Conservation (phyloP, 2,113 vertebrate species). For the Cynoglossus semilaevis region DNA sequence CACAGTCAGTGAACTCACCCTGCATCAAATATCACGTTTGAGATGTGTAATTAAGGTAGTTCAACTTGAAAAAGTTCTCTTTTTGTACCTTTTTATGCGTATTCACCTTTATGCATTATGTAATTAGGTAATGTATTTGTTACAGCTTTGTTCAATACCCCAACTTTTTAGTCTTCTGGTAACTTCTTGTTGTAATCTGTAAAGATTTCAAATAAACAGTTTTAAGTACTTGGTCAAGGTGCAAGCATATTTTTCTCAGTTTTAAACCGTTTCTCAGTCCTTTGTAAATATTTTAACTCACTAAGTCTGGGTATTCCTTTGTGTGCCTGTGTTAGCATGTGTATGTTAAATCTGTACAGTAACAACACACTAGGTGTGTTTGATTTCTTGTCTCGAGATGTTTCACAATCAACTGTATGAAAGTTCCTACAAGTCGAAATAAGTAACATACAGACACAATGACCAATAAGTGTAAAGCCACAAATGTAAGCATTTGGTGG, state of each 20-base stretch:
- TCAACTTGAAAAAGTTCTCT: conserved; percentile 43
- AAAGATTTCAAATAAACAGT: conserved; percentile 78
- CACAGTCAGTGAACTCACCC: conserved; percentile 32
- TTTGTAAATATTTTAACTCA: not conserved
- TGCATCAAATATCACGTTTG: conserved; percentile 50
- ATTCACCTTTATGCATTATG: conserved; percentile 69
- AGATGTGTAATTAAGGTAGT: conserved; percentile 66
- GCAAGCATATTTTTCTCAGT: not conserved
- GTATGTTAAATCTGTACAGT: too few relatives aligned
- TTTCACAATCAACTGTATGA: too few relatives aligned
- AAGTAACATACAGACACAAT: too few relatives aligned
- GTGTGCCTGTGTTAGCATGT: too few relatives aligned
- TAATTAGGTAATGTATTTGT: conserved; percentile 70
- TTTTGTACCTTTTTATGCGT: conserved; percentile 63
- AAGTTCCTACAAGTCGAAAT: too few relatives aligned
- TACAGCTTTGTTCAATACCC: conserved; percentile 65
- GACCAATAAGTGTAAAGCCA: too few relatives aligned
- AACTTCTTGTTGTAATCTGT: conserved; percentile 76
- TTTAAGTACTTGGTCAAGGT: conserved; percentile 63
- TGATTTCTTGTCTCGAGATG: too few relatives aligned
- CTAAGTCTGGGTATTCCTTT: too few relatives aligned
- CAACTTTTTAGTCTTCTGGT: conserved; percentile 70
- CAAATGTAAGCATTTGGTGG: too few relatives aligned
- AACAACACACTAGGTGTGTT: too few relatives aligned
- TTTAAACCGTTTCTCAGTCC: not conserved